Evolutionary conservation across 1,140 invertebrate genomes (phyloP).

Genomic region (Homalodisca vitripennis): DNA sequence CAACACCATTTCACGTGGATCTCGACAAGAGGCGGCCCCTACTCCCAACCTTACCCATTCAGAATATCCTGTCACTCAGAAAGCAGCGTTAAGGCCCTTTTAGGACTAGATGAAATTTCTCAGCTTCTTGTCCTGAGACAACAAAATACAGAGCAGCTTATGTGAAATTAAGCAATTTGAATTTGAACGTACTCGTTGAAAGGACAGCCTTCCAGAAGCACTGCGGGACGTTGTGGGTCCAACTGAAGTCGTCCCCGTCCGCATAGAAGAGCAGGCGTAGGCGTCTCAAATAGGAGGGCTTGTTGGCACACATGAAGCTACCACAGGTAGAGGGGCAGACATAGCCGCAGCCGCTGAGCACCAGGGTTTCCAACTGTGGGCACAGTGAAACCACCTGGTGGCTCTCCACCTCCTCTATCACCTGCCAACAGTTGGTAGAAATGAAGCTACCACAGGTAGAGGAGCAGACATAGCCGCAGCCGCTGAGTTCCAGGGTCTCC

Average conservation of each 20-base stretch:
- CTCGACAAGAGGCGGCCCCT: too few relatives aligned
- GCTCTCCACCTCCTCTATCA: slow-evolving; percentile 45
- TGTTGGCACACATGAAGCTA: slow-evolving; percentile 29
- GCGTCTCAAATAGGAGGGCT: background rate
- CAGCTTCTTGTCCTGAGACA: too few relatives aligned
- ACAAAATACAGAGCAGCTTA: too few relatives aligned
- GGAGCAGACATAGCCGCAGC: slow-evolving; percentile 41
- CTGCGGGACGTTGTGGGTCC: slow-evolving; percentile 42
- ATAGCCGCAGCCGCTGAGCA: slow-evolving; percentile 43
- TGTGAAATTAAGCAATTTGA: too few relatives aligned
- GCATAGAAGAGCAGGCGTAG: slow-evolving; percentile 43
- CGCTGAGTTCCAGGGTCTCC: slow-evolving; percentile 42
- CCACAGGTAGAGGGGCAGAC: slow-evolving; percentile 36
- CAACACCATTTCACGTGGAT: too few relatives aligned
- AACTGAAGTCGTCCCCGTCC: slow-evolving; percentile 46
- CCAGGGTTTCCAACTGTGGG: slow-evolving; percentile 39
- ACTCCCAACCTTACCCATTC: too few relatives aligned
- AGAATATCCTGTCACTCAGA: too few relatives aligned
- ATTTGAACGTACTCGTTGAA: slow-evolving; percentile 34
- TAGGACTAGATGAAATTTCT: too few relatives aligned
- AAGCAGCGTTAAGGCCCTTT: too few relatives aligned
- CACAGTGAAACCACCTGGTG: slow-evolving; percentile 41
- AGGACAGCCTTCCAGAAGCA: slow-evolving; percentile 44
- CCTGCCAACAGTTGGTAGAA: slow-evolving; percentile 38
- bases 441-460: slow-evolving; percentile 34